A percentile compares a stretch with the other conserved stretches of the same genome.
Evolutionary conservation across 2,113 vertebrate genomes (phyloP).

Genomic region (Macrotis lagotis): DNA sequence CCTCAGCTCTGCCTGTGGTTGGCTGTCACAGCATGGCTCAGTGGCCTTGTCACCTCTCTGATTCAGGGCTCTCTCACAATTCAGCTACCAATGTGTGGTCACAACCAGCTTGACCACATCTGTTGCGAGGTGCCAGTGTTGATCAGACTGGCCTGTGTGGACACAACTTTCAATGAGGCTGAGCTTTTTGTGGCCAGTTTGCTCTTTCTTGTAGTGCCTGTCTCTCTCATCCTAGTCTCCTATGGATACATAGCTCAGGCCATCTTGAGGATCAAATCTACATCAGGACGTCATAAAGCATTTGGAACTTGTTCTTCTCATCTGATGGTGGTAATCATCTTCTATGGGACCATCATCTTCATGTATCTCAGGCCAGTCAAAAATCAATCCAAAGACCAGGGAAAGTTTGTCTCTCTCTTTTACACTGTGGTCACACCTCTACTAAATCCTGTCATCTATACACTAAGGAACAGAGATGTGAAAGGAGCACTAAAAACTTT

Average conservation of each 20-base stretch:
- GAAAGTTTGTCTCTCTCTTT: slow-evolving; percentile 61
- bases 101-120: slow-evolving; percentile 34
- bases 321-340: slow-evolving; percentile 19
- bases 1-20: slow-evolving; percentile 34
- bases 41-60: slow-evolving; percentile 48
- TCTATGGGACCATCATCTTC: slow-evolving; percentile 63
- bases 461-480: slow-evolving; percentile 39
- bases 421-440: slow-evolving; percentile 35
- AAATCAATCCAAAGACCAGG: slow-evolving; percentile 26
- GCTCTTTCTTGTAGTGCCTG: slow-evolving; percentile 46
- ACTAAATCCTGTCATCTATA: slow-evolving; percentile 57
- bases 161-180: slow-evolving; percentile 59
- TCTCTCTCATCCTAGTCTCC: slow-evolving; percentile 57
- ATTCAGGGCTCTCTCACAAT: slow-evolving; percentile 56
- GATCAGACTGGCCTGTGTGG: slow-evolving; percentile 63
- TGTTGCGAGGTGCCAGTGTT: slow-evolving; percentile 66
- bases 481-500: not conserved
- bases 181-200: slow-evolving; percentile 60
- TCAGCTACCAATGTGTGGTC: slow-evolving; percentile 55
- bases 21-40: slow-evolving; percentile 1
- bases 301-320: slow-evolving; percentile 47
- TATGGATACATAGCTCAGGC: slow-evolving; percentile 52
- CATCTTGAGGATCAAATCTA: slow-evolving; percentile 55
- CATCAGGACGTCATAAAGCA: not conserved
- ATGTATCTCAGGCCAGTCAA: slow-evolving; percentile 55